Percentiles rank a stretch among this genome's conserved stretches.
These are phyloP conservation scores for Prionailurus viverrinus DNA, from an alignment of 2,113 vertebrate species.

Conservation along the genomic window DNA sequence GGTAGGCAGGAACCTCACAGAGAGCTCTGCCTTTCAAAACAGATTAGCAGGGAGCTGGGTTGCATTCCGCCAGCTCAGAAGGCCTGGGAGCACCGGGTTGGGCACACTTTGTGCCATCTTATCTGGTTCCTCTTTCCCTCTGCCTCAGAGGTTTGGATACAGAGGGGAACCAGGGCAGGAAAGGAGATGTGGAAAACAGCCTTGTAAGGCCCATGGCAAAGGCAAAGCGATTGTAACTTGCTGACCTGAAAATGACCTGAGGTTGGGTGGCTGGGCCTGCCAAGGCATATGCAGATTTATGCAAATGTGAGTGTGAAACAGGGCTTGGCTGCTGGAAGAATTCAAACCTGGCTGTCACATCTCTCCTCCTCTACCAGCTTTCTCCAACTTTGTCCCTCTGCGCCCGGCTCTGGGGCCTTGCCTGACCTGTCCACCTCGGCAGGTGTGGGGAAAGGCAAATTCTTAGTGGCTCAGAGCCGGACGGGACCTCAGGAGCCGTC, in stretches of 20 bases:
- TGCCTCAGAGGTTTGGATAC: background rate
- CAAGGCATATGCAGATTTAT: conserved; percentile 16
- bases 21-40: background rate
- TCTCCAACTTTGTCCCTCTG: background rate
- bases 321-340: background rate
- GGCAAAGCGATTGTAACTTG: background rate
- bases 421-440: background rate
- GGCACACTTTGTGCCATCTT: background rate
- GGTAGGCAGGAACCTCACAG: background rate
- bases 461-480: background rate
- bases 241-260: background rate
- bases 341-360: background rate
- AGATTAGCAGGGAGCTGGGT: too few species aligned
- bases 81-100: background rate
- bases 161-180: background rate
- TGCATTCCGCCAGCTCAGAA: background rate
- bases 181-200: background rate
- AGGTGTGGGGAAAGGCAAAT: background rate
- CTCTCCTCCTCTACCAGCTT: background rate
- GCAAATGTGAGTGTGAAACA: background rate
- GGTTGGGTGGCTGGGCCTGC: background rate
- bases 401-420: background rate
- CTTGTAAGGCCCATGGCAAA: background rate
- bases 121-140: background rate
- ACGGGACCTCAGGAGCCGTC: rapidly evolving